Conservation (phyloP, 2,888 invertebrate species). For the Machimus rusticus region DNA sequence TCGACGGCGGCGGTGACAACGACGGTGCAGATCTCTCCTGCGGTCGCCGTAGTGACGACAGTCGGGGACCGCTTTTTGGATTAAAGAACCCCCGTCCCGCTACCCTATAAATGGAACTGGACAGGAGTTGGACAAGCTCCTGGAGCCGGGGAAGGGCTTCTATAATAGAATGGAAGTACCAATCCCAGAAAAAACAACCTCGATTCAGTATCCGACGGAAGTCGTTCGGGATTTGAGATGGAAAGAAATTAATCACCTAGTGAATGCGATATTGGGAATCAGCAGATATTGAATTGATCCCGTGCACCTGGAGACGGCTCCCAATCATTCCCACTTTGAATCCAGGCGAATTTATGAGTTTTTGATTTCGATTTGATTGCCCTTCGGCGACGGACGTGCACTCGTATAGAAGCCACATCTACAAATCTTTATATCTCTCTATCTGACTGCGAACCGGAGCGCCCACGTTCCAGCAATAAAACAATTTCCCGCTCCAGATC, state of each 20-base stretch:
- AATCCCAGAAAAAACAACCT: neutral
- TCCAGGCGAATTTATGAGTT: slow-evolving; percentile 14
- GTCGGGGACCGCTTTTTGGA: neutral
- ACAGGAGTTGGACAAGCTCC: neutral
- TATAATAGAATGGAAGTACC: slow-evolving; percentile 24
- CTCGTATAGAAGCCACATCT: too few relatives aligned
- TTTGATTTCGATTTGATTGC: slow-evolving; percentile 27
- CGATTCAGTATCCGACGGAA: slow-evolving; percentile 22
- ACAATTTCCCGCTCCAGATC: slow-evolving; percentile 20
- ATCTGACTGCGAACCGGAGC: neutral
- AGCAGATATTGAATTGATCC: slow-evolving; percentile 27
- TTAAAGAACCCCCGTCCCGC: slow-evolving; percentile 3
- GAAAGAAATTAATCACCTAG: slow-evolving; percentile 39
- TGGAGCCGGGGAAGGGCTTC: neutral
- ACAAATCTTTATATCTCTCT: neutral
- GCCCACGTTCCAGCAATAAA: neutral
- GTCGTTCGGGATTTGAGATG: slow-evolving; percentile 34
- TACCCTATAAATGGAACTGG: neutral
- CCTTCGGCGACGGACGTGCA: neutral
- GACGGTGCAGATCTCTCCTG: neutral
- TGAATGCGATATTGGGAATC: slow-evolving; percentile 39
- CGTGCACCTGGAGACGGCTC: neutral
- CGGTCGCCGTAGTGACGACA: slow-evolving; percentile 38
- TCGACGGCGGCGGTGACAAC: neutral
- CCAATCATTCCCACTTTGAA: neutral